Conservation (phyloP, 1,140 invertebrate species). For the Coelopa frigida region DNA sequence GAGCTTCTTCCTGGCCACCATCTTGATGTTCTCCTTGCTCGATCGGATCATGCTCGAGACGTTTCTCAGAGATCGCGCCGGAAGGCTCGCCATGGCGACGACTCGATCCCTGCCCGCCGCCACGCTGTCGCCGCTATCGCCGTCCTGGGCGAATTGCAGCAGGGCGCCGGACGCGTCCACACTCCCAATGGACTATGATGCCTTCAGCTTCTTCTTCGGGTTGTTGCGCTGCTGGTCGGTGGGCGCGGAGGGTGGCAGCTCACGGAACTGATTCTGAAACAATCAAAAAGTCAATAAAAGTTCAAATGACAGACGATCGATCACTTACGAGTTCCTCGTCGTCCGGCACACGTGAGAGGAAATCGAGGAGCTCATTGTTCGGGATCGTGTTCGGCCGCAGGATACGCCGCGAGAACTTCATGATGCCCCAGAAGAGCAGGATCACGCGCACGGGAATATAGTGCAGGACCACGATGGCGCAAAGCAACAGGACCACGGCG, state of each 20-base stretch:
- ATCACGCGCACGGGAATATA: constrained; percentile 85
- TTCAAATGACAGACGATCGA: not conserved
- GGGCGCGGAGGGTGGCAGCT: constrained; percentile 49
- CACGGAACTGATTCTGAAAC: constrained; percentile 50
- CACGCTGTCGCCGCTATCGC: constrained; percentile 15
- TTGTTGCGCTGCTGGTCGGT: constrained; percentile 47
- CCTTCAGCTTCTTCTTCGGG: constrained; percentile 53
- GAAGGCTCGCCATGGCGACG: constrained; percentile 14
- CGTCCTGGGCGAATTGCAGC: constrained; percentile 16
- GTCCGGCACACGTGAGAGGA: constrained; percentile 91
- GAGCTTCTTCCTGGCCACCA: constrained; percentile 11
- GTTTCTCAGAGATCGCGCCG: constrained; percentile 23
- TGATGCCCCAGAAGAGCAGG: constrained; percentile 92
- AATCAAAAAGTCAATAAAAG: not conserved
- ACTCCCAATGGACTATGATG: constrained; percentile 47
- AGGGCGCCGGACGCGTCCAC: constrained; percentile 4
- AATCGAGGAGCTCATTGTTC: constrained; percentile 95
- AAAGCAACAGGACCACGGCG: constrained; percentile 68
- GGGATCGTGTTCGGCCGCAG: constrained; percentile 88
- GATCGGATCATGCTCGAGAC: constrained; percentile 11
- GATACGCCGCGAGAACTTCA: constrained; percentile 94
- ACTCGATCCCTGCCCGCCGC: constrained; percentile 8
- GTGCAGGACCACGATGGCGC: constrained; percentile 76
- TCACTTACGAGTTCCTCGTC: constrained; percentile 81
- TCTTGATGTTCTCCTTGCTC: constrained; percentile 9